Conservation (phyloP, 2,113 vertebrate genomes). For the Crotalus tigris region DNA sequence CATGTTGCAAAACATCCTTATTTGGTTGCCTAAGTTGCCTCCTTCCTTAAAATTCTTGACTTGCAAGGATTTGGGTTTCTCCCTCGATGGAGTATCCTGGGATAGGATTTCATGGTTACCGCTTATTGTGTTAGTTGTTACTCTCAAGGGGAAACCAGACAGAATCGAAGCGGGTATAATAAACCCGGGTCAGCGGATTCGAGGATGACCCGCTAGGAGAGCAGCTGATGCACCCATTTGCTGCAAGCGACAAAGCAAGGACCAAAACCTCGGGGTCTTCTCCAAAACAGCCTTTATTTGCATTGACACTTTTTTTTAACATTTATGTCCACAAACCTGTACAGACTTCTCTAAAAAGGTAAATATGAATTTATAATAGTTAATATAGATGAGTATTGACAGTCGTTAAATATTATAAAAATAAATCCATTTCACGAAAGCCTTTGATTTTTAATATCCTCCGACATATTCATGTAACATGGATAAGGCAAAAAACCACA, state of each 20-base stretch:
- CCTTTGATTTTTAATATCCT: conserved; percentile 45
- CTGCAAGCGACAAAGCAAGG: not conserved
- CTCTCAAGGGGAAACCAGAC: not conserved
- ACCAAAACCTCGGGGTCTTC: not conserved
- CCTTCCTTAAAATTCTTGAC: not conserved
- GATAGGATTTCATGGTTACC: no score
- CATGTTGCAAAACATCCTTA: not conserved
- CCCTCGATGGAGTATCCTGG: no score
- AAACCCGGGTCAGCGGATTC: not conserved
- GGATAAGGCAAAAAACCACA: conserved; percentile 36
- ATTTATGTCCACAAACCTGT: not conserved
- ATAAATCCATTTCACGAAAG: conserved; percentile 70
- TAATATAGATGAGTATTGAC: not conserved
- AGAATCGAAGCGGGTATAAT: not conserved
- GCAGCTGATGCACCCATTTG: not conserved
- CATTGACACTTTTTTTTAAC: conserved; percentile 10
- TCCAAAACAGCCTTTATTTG: conserved; percentile 3
- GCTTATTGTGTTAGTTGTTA: no score
- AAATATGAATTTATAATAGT: not conserved
- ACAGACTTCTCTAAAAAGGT: conserved; percentile 23
- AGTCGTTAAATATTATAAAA: conserved; percentile 75
- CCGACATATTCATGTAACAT: conserved; percentile 52
- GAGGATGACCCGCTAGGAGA: not conserved
- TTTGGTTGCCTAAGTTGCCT: not conserved
- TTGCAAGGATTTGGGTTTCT: not conserved